Evolutionary conservation across 2,113 vertebrate genomes (phyloP).

Genomic region (Neolamprologus brichardi): DNA sequence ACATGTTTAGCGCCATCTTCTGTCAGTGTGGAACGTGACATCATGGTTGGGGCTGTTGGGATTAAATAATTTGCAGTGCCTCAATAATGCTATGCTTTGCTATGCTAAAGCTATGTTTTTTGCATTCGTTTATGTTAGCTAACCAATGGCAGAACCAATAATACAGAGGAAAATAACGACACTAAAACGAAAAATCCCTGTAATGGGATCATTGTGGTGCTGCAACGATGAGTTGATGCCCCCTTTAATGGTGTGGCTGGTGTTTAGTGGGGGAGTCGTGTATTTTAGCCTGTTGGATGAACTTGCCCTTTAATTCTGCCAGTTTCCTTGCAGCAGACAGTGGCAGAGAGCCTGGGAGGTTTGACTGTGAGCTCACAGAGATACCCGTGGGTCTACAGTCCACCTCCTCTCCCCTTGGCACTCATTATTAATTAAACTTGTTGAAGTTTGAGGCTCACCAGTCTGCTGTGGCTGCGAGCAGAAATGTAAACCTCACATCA

Average conservation of each 20-base stretch:
- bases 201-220: fast-evolving
- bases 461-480: neutral
- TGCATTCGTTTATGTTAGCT: neutral
- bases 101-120: no score
- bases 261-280: fast-evolving
- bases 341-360: neutral
- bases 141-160: neutral
- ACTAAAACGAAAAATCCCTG: fast-evolving
- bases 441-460: neutral
- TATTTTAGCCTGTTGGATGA: neutral
- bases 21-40: fast-evolving
- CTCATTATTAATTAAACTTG: slow-evolving; percentile 13
- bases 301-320: neutral
- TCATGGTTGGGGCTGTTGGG: neutral
- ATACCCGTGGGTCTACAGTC: neutral
- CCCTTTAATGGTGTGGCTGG: neutral
- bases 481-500: slow-evolving; percentile 7
- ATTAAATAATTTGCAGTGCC: neutral
- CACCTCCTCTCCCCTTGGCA: neutral
- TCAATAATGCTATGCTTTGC: neutral
- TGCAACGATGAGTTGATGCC: neutral
- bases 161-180: neutral
- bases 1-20: neutral
- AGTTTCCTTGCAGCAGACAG: neutral
- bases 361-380: neutral